A percentile compares a stretch with the other conserved stretches of the same genome.
These are phyloP conservation scores for Melanocharis versteri DNA, from an alignment of 2,113 vertebrate genomes.

Conservation along the genomic window DNA sequence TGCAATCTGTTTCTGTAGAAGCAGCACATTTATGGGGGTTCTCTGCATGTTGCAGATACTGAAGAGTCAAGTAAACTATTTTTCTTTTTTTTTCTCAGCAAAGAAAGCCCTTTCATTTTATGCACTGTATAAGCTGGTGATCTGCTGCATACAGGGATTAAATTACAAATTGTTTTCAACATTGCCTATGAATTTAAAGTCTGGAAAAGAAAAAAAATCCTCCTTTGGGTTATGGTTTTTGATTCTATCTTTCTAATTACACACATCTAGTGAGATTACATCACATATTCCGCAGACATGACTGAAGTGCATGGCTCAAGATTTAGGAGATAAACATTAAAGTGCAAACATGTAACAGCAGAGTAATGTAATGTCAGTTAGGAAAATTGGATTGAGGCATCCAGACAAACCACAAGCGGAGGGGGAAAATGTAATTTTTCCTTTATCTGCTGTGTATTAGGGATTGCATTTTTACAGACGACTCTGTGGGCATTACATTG, in stretches of 20 bases:
- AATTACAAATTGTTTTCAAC: conserved; percentile 5
- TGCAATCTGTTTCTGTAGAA: background rate
- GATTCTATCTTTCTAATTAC: conserved; percentile 64
- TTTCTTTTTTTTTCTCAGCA: background rate
- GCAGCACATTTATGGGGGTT: rapidly evolving
- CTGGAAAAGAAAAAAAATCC: conserved; percentile 9
- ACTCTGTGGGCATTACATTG: background rate
- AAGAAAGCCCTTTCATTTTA: background rate
- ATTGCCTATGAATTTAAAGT: background rate
- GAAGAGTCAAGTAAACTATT: background rate
- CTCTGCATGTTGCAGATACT: background rate
- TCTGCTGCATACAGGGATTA: background rate
- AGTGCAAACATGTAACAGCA: conserved; percentile 23
- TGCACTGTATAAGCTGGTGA: background rate
- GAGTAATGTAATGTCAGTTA: conserved; percentile 29
- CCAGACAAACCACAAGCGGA: background rate
- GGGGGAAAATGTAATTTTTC: background rate
- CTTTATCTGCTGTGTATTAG: background rate
- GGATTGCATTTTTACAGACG: conserved; percentile 1
- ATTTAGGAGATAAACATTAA: conserved; percentile 62
- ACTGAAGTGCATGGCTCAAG: conserved; percentile 46
- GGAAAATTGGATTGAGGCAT: conserved; percentile 17
- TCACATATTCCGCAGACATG: conserved; percentile 67
- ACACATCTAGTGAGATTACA: conserved; percentile 61
- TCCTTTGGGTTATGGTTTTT: conserved; percentile 47